These are phyloP conservation scores for Campoletis sonorensis DNA, from an alignment of 1,140 invertebrate species.

Conservation along the genomic window DNA sequence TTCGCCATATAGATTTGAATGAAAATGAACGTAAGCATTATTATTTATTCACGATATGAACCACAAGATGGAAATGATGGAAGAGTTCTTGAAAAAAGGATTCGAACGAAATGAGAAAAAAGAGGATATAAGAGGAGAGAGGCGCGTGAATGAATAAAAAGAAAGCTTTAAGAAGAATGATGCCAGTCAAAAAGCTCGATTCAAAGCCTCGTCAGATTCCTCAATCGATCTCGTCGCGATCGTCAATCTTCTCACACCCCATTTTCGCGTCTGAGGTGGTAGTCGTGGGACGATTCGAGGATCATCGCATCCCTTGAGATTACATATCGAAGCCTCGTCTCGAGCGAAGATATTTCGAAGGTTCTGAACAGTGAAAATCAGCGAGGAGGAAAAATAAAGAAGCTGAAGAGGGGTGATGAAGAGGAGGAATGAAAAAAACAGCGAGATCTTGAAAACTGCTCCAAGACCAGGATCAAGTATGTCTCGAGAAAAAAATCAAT, in stretches of 20 bases:
- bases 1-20: too few species aligned
- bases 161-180: conserved; percentile 8
- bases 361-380: conserved; percentile 20
- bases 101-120: neutral
- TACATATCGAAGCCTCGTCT: conserved; percentile 39
- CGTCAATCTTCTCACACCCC: conserved; percentile 29
- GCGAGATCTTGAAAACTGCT: too few species aligned
- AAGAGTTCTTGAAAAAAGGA: too few species aligned
- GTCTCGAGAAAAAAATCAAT: too few species aligned
- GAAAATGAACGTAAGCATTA: too few species aligned
- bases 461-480: too few species aligned
- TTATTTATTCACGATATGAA: too few species aligned
- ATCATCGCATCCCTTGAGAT: conserved; percentile 25
- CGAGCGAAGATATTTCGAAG: conserved; percentile 29
- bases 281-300: neutral
- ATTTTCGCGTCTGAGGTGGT: neutral
- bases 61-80: too few species aligned
- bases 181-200: conserved; percentile 28
- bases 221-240: conserved; percentile 19
- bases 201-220: conserved; percentile 32
- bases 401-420: neutral
- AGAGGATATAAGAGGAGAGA: neutral
- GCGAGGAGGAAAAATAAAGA: neutral
- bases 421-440: too few species aligned
- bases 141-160: neutral